Percentiles rank a stretch among this genome's conserved stretches.
These are phyloP conservation scores for Strigamia maritima DNA, from an alignment of 2,888 invertebrate genomes.

Conservation along the genomic window DNA sequence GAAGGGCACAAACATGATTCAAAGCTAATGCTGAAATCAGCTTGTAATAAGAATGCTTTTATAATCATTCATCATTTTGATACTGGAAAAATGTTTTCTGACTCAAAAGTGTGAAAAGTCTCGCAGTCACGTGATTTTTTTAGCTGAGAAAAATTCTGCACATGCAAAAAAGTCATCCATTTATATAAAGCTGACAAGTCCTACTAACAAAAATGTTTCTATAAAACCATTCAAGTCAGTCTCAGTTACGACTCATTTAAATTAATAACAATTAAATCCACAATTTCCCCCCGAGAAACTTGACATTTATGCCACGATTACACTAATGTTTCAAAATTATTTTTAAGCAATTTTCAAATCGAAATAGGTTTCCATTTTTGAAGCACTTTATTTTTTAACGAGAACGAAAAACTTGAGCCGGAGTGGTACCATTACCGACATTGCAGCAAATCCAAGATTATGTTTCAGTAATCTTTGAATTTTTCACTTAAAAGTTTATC, in stretches of 20 bases:
- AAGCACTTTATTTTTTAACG: background rate
- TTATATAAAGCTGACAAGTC: slow-evolving; percentile 35
- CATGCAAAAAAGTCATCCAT: slow-evolving; percentile 27
- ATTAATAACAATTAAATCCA: slow-evolving; percentile 21
- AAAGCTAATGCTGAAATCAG: slow-evolving; percentile 43
- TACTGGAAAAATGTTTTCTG: background rate
- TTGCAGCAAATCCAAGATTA: background rate
- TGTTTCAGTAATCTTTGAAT: slow-evolving; percentile 25
- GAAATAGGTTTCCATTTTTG: background rate
- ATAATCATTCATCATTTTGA: background rate
- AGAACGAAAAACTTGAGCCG: background rate
- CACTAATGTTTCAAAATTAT: background rate
- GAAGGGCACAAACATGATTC: slow-evolving; percentile 50
- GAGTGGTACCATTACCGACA: background rate
- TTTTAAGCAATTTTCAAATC: background rate
- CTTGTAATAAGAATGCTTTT: slow-evolving; percentile 4
- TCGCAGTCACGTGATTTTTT: slow-evolving; percentile 24
- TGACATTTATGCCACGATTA: background rate
- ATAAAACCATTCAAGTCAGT: background rate
- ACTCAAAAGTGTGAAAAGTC: slow-evolving; percentile 34
- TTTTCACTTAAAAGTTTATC: slow-evolving; percentile 6
- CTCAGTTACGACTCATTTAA: background rate
- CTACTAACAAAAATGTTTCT: slow-evolving; percentile 20
- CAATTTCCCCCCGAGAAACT: background rate
- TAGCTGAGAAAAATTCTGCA: slow-evolving; percentile 34